Evolutionary conservation across 2,797 vertebrate genomes (phyloP), one percentile per base, ranked within the genome.

Genomic region (Saxicola maurus): DNA sequence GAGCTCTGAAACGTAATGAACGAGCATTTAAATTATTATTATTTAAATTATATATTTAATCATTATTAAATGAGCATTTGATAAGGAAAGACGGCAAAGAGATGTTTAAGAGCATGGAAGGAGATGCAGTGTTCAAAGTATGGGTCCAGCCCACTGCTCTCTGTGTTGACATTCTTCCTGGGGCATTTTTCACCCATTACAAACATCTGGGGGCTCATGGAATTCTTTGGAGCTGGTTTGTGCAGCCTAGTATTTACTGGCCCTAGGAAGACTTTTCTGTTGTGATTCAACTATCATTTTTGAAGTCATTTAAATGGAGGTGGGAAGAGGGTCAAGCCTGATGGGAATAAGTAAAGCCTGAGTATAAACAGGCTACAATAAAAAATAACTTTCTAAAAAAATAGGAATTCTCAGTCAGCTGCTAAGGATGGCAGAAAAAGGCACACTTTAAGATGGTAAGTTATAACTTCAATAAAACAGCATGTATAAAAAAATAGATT

Each of bases 321-420:
- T 1, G 1, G 17, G 20, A 89, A 53, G 46, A 37, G 0, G 0
- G 7, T 40, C 40, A 84, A 25, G 4, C 4, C 24, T 56, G 24
- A 53, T 20, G 82, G 20, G 27, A 78, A 51, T 16, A 55, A 64
- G 17, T 31, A 60, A 56, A 64, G 5, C 3, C 13, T 60, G 21
- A 38, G 5, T 38, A 37, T 45, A 65, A 83, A 75, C 7, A 82
- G 7, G 30, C 8, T 71, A 17, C 17, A 73, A 37, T 33, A 87
- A 74, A 24, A 3, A 4, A 3, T 19, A 33, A 11, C 1, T 56
- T 83, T 60, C 14, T 49, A 8, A 65, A 62, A 79, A 31, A 21
- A 0, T n/a, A 1, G 38, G 8, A 62, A 24, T 28, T 92, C 79
- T 73, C 14, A 30, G 5, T 49, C 5, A 24, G 9, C 6, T 60